Evolutionary conservation across 1,140 invertebrate species (phyloP).

Genomic region (Drosophila pectinifera): DNA sequence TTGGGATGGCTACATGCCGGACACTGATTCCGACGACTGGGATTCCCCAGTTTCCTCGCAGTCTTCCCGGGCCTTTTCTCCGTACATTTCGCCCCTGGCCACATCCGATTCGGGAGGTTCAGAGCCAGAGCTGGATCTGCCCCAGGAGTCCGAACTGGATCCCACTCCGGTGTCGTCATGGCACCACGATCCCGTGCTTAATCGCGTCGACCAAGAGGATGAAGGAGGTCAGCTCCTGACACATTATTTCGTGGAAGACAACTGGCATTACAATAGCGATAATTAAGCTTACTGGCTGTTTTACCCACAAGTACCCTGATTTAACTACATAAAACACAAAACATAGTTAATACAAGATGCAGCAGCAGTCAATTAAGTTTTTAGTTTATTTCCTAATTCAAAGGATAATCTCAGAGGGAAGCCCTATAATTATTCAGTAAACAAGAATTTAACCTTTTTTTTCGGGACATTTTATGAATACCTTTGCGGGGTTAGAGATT

Average conservation of each 20-base stretch:
- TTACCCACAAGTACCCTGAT: neutral
- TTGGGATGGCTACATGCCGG: conserved; percentile 6
- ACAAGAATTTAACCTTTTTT: neutral
- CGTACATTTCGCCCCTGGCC: neutral
- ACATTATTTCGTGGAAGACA: neutral
- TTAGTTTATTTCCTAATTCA: neutral
- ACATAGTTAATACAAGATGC: conserved; percentile 1
- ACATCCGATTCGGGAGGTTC: neutral
- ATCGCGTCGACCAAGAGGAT: neutral
- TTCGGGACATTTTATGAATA: neutral
- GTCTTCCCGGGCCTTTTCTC: neutral
- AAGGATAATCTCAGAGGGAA: neutral
- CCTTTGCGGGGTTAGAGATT: neutral
- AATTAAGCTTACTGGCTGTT: neutral
- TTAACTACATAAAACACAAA: too few species aligned
- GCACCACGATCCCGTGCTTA: neutral
- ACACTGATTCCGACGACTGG: conserved; percentile 8
- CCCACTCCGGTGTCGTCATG: neutral
- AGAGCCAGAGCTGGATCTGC: neutral
- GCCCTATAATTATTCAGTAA: neutral
- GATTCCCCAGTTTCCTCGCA: neutral
- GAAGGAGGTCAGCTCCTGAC: neutral
- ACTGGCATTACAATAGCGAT: neutral
- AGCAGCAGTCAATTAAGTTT: neutral
- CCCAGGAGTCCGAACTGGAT: neutral